phyloP scores from a whole-genome alignment of 1,140 invertebrate genomes.

The Bradysia coprophila region DNA sequence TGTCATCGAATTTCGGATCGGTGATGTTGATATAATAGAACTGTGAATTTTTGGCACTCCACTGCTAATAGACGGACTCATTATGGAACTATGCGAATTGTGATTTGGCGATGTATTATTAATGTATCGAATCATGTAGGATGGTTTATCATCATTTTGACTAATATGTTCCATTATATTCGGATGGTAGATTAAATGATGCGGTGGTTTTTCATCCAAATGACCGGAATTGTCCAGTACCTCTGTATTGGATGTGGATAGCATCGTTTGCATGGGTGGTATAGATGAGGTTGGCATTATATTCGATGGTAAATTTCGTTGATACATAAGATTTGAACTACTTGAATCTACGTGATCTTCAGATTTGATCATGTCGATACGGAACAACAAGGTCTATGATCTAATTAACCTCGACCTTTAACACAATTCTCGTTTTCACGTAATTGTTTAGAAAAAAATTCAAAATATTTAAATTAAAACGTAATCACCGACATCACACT shows the following conservation, averaged over 20 bases:
- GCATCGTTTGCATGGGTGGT: constrained; percentile 3
- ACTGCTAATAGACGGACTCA: background rate
- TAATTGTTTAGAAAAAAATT: background rate
- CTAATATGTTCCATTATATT: background rate
- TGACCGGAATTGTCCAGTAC: background rate
- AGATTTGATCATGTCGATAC: constrained; percentile 1
- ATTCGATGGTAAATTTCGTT: background rate
- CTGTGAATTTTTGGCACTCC: background rate
- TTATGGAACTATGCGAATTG: background rate
- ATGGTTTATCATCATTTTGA: background rate
- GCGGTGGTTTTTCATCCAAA: background rate
- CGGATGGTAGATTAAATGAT: background rate
- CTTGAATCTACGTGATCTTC: constrained; percentile 2
- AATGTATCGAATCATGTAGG: background rate
- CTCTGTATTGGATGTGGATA: background rate
- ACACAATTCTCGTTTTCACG: background rate
- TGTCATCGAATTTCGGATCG: background rate
- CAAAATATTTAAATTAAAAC: background rate
- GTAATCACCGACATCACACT: background rate
- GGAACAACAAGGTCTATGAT: background rate
- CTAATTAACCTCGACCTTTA: background rate
- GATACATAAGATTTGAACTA: background rate
- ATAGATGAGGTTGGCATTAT: background rate
- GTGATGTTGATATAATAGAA: background rate
- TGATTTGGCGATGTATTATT: background rate